A percentile compares a stretch with the other conserved stretches of the same genome.
Evolutionary conservation across 2,113 vertebrate species (phyloP).

Genomic region (Glaucomys volans): DNA sequence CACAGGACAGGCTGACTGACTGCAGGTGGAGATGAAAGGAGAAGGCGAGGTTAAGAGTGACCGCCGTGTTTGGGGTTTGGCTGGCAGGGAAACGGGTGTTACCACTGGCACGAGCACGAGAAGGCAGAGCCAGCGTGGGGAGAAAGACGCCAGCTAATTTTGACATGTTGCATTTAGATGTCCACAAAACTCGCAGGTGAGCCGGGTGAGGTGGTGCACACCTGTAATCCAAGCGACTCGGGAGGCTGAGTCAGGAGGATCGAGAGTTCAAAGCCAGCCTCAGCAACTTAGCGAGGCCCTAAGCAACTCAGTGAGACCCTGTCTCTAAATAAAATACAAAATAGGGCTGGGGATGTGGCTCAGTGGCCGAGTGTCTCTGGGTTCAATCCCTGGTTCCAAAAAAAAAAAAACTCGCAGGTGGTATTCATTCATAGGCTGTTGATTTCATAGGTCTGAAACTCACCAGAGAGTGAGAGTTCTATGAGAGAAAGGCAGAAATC

Average conservation of each 20-base stretch:
- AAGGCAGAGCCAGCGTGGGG: constrained; percentile 10
- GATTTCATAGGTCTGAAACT: constrained; percentile 22
- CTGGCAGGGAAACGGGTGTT: neutral
- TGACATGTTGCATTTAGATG: constrained; percentile 32
- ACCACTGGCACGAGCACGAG: neutral
- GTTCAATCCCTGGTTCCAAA: no score
- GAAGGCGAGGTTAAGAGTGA: neutral
- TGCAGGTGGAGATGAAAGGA: neutral
- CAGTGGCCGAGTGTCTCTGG: no score
- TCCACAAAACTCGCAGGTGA: constrained; percentile 11
- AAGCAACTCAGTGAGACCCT: no score
- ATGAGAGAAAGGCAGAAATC: neutral
- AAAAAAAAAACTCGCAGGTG: constrained; percentile 24
- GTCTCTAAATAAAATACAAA: no score
- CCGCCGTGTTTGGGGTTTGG: neutral
- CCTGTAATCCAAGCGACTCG: no score
- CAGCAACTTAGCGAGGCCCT: no score
- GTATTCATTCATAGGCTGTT: neutral
- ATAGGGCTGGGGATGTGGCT: no score
- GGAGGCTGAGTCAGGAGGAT: no score
- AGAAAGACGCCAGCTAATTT: constrained; percentile 20
- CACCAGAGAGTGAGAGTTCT: neutral
- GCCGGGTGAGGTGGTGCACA: no score
- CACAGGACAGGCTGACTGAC: neutral
- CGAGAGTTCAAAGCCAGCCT: no score